These are phyloP conservation scores for Stercorarius parasiticus DNA, from an alignment of 2,113 vertebrate genomes.

Conservation along the genomic window DNA sequence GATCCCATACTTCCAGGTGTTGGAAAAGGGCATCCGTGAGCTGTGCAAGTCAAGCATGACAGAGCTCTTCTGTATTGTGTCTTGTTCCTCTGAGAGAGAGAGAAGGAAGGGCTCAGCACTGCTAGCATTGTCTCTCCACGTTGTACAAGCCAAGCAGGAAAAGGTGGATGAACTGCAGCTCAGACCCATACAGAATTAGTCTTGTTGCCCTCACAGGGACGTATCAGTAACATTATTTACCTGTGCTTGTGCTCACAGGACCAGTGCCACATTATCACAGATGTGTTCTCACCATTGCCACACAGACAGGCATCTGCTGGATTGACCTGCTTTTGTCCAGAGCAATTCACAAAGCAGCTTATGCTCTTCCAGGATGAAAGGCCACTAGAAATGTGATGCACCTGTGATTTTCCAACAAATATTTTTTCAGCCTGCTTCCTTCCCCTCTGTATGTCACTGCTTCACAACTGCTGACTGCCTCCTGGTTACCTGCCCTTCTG, in stretches of 20 bases:
- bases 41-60: neutral
- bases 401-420: neutral
- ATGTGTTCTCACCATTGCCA: too few species aligned
- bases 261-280: neutral
- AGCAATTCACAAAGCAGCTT: neutral
- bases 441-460: neutral
- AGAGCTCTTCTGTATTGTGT: neutral
- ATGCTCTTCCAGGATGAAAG: neutral
- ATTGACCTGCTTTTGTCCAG: neutral
- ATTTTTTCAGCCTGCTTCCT: neutral
- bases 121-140: too few species aligned
- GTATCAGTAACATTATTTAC: neutral
- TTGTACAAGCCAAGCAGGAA: neutral
- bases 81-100: neutral
- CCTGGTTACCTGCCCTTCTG: neutral
- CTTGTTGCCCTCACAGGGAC: neutral
- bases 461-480: neutral
- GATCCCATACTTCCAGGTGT: slow-evolving; percentile 69
- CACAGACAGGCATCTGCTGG: neutral
- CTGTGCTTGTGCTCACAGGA: neutral
- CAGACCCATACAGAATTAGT: neutral
- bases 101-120: neutral
- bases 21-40: slow-evolving; percentile 60
- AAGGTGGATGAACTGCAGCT: neutral
- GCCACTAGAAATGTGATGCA: neutral